A percentile compares a stretch with the other conserved stretches of the same genome.
Conservation (phyloP, 1,140 invertebrate genomes). For the Anthonomus grandis region DNA sequence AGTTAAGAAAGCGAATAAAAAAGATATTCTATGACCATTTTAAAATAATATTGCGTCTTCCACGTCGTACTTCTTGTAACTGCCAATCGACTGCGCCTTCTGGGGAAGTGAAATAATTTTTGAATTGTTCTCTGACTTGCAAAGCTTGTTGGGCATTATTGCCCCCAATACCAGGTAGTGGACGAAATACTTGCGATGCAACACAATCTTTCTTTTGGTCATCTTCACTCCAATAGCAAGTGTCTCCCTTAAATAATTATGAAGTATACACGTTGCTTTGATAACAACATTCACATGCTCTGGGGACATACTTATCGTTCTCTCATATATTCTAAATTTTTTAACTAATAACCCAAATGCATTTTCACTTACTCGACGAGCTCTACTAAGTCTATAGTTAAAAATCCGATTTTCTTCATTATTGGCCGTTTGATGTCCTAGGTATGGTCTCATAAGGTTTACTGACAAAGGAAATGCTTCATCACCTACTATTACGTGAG, state of each 20-base stretch:
- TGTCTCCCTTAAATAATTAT: slow-evolving; percentile 24
- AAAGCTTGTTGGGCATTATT: slow-evolving; percentile 2
- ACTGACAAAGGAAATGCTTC: slow-evolving; percentile 27
- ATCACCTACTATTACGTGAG: slow-evolving; percentile 35
- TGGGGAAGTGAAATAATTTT: slow-evolving; percentile 20
- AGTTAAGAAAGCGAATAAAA: too few species aligned
- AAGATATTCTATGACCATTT: slow-evolving; percentile 5
- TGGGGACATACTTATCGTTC: slow-evolving; percentile 14
- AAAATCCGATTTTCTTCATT: slow-evolving; percentile 33
- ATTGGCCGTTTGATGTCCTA: slow-evolving; percentile 4
- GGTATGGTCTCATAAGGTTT: slow-evolving; percentile 23
- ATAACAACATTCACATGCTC: slow-evolving; percentile 17
- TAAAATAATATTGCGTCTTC: too few species aligned
- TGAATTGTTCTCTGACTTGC: slow-evolving; percentile 14
- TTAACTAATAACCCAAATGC: slow-evolving; percentile 10
- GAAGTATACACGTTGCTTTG: slow-evolving; percentile 21
- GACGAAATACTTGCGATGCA: background rate
- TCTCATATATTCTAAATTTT: slow-evolving; percentile 18
- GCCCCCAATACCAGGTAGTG: slow-evolving; percentile 12
- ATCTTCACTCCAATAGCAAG: too few species aligned
- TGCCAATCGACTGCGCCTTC: slow-evolving; percentile 18
- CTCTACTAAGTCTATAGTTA: slow-evolving; percentile 15
- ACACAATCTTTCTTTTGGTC: background rate
- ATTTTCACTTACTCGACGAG: slow-evolving; percentile 9
- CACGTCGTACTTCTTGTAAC: slow-evolving; percentile 2